These are phyloP conservation scores for Thecophora atra DNA, from an alignment of 2,888 invertebrate genomes.

Conservation along the genomic window DNA sequence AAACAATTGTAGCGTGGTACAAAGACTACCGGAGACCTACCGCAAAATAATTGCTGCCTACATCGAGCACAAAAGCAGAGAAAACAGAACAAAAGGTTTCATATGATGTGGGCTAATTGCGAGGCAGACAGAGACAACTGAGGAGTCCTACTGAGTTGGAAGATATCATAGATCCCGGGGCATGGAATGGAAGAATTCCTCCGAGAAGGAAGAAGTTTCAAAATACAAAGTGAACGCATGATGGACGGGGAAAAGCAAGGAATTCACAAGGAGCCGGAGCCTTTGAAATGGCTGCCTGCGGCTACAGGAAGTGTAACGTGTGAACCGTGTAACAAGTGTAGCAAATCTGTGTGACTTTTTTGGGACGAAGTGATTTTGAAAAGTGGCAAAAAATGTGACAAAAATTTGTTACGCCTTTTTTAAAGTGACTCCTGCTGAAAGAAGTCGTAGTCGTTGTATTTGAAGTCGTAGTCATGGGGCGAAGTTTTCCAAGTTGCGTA, in stretches of 20 bases:
- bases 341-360: slow-evolving; percentile 32
- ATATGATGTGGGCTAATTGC: slow-evolving; percentile 4
- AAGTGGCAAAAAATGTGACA: slow-evolving; percentile 56
- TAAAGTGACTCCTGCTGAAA: not conserved
- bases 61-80: not conserved
- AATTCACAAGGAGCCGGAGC: slow-evolving; percentile 19
- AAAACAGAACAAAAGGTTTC: not conserved
- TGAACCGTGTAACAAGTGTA: slow-evolving; percentile 45
- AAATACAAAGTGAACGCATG: not conserved
- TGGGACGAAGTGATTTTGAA: not conserved
- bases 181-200: not conserved
- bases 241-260: not conserved
- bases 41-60: slow-evolving; percentile 33
- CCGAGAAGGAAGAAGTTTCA: not conserved
- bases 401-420: slow-evolving; percentile 58
- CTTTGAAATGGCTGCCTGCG: slow-evolving; percentile 19
- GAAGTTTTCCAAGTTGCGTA: not conserved
- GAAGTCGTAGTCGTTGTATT: not conserved
- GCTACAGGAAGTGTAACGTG: slow-evolving; percentile 37
- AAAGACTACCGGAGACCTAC: slow-evolving; percentile 27
- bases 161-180: not conserved
- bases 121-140: not conserved
- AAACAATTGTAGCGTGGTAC: slow-evolving; percentile 4
- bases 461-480: not conserved
- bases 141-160: not conserved